phyloP scores from a whole-genome alignment of 2,797 vertebrate species.

The Tenualosa ilisha region DNA sequence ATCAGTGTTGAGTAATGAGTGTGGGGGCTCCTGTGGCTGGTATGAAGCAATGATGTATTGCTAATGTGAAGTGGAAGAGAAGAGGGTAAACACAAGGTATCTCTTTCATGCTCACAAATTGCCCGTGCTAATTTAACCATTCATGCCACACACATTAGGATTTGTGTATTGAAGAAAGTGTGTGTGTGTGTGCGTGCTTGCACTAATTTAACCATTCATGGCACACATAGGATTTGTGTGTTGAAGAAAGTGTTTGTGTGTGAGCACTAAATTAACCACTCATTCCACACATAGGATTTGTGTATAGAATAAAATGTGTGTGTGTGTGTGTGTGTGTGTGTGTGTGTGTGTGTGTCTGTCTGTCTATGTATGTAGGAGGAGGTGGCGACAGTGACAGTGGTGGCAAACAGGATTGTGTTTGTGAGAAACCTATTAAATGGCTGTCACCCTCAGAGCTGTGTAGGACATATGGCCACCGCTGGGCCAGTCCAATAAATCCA shows the following conservation, averaged over 20 bases:
- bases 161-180: background rate
- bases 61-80: constrained; percentile 17
- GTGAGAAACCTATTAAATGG: constrained; percentile 58
- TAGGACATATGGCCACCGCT: constrained; percentile 55
- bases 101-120: constrained; percentile 11
- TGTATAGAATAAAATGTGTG: background rate
- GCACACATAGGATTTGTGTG: background rate
- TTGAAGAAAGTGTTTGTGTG: background rate
- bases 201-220: background rate
- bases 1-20: constrained; percentile 27
- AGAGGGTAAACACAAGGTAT: constrained; percentile 27
- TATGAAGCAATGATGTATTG: constrained; percentile 33
- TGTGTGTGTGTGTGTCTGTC: background rate
- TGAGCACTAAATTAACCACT: background rate
- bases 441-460: constrained; percentile 58
- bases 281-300: background rate
- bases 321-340: background rate
- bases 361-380: background rate
- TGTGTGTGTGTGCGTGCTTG: background rate
- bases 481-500: constrained; percentile 60
- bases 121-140: background rate
- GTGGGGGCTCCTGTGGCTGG: background rate
- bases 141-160: background rate
- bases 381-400: background rate
- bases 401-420: constrained; percentile 19